Evolutionary conservation across 2,888 invertebrate genomes (phyloP).

Genomic region (Sipunculus nudus): DNA sequence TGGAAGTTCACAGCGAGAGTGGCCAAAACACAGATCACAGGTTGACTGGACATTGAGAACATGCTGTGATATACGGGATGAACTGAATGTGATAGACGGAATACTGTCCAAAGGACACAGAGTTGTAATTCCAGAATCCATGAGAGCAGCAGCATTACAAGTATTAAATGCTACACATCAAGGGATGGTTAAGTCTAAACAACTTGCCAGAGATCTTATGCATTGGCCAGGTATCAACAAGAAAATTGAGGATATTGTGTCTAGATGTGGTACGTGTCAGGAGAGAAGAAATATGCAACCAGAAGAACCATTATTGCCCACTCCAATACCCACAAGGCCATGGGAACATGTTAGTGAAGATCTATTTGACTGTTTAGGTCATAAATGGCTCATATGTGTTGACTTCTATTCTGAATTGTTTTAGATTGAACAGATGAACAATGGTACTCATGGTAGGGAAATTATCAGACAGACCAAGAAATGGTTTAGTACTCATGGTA

Average conservation of each 20-base stretch:
- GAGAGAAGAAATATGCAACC: neutral
- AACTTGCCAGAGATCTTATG: slow-evolving; percentile 6
- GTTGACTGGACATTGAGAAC: neutral
- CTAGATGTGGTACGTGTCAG: slow-evolving; percentile 5
- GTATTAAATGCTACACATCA: neutral
- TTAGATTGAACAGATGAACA: neutral
- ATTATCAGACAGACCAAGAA: neutral
- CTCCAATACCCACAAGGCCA: neutral
- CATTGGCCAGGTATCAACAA: slow-evolving; percentile 10
- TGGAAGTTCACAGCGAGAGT: neutral
- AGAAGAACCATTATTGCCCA: neutral
- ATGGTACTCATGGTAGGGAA: neutral
- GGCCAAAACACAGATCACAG: neutral
- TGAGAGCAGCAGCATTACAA: neutral
- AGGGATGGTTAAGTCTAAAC: neutral
- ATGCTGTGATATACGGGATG: neutral
- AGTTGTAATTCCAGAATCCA: neutral
- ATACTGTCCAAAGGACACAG: neutral
- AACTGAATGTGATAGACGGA: too few relatives aligned
- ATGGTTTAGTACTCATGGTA: neutral
- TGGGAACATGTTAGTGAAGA: slow-evolving; percentile 7
- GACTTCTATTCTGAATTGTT: slow-evolving; percentile 4
- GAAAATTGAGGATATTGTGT: slow-evolving; percentile 7
- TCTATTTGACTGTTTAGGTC: slow-evolving; percentile 1
- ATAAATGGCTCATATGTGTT: neutral